phyloP scores from a whole-genome alignment of 2,113 vertebrate species.

The Tyrannus savana region DNA sequence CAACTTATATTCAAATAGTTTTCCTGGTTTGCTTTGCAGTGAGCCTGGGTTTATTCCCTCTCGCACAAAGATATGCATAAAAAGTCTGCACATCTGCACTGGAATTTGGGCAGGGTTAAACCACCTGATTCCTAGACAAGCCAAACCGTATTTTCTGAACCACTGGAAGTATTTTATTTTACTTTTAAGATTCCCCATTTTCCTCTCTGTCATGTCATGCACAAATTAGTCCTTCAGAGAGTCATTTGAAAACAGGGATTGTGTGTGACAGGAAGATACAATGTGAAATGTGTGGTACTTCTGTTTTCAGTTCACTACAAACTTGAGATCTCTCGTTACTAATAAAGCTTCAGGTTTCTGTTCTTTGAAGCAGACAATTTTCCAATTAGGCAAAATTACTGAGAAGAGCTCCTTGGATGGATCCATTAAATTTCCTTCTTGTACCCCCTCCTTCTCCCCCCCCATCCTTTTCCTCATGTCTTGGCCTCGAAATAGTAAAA shows the following conservation, averaged over 20 bases:
- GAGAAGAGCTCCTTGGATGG: not conserved
- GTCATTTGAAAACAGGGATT: not conserved
- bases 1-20: not conserved
- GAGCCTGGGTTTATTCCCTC: not conserved
- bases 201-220: not conserved
- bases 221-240: slow-evolving; percentile 6
- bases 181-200: not conserved
- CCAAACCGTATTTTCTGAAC: not conserved
- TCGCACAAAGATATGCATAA: not conserved
- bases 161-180: not conserved
- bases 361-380: slow-evolving; percentile 46
- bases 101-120: not conserved
- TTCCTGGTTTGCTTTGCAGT: not conserved
- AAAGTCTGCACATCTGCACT: not conserved
- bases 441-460: accelerated
- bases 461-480: not conserved
- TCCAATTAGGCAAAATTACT: not conserved
- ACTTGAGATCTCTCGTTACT: not conserved
- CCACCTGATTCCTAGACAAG: not conserved
- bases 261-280: not conserved
- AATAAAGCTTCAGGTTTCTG: slow-evolving; percentile 40
- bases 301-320: not conserved
- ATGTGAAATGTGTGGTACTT: not conserved
- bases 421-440: not conserved
- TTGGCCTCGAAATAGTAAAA: not conserved